phyloP scores from a whole-genome alignment of 1,140 invertebrate genomes.

The Achatina immaculata region DNA sequence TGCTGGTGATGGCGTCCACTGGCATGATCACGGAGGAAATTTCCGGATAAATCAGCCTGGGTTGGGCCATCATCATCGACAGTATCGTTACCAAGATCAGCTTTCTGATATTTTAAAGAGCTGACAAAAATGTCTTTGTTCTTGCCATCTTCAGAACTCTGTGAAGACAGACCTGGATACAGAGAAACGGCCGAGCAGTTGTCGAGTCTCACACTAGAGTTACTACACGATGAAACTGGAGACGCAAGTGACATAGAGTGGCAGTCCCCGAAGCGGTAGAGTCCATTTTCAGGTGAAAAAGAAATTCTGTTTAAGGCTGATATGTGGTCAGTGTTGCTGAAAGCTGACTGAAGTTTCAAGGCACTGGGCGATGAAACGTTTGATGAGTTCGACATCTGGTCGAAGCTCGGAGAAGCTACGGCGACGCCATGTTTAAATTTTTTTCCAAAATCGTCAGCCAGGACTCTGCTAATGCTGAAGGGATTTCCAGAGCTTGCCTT shows the following conservation, averaged over 20 bases:
- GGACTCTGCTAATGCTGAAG: slow-evolving; percentile 40
- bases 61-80: not conserved
- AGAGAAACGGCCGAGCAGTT: not conserved
- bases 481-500: slow-evolving; percentile 28
- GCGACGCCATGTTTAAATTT: slow-evolving; percentile 23
- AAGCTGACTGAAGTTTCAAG: not conserved
- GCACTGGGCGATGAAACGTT: not conserved
- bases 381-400: no score
- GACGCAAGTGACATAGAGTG: not conserved
- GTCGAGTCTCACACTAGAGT: not conserved
- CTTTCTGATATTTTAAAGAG: no score
- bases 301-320: not conserved
- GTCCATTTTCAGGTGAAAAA: not conserved
- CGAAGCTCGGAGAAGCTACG: not conserved
- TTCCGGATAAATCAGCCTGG: not conserved
- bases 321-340: not conserved
- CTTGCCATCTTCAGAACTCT: not conserved
- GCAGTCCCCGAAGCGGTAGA: slow-evolving; percentile 3
- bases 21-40: not conserved
- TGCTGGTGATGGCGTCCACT: not conserved
- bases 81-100: not conserved
- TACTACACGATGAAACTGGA: not conserved
- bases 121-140: not conserved
- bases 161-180: no score
- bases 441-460: slow-evolving; percentile 41